Percentiles rank a stretch among this genome's conserved stretches.
Conservation (phyloP, 2,797 vertebrate genomes). For the Chromis chromis region DNA sequence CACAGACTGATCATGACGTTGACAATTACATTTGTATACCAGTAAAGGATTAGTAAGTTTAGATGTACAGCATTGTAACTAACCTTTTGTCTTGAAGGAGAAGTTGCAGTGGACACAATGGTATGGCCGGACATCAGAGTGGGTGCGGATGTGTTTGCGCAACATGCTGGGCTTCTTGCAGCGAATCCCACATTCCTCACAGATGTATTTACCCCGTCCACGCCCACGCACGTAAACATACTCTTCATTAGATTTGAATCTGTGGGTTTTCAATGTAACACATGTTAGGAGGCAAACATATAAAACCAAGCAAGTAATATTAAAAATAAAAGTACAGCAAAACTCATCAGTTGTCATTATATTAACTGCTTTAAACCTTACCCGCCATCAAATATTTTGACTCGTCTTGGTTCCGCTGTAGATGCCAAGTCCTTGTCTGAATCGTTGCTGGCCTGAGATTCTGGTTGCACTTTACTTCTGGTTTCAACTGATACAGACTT, state of each 20-base stretch:
- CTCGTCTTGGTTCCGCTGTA: conserved; percentile 93
- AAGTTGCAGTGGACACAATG: conserved; percentile 98
- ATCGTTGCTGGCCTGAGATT: conserved; percentile 88
- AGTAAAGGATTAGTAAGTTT: background rate
- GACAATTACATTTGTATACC: background rate
- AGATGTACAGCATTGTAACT: conserved; percentile 20
- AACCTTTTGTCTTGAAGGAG: conserved; percentile 99
- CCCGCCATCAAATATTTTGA: conserved; percentile 99
- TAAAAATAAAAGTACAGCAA: background rate
- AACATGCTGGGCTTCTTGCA: conserved; percentile 99
- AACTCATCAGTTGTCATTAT: background rate
- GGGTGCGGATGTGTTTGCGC: conserved; percentile 98
- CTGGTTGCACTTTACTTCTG: conserved; percentile 89
- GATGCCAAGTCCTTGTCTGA: conserved; percentile 91
- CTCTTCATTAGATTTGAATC: conserved; percentile 98
- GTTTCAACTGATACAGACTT: conserved; percentile 86
- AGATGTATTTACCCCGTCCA: conserved; percentile 98
- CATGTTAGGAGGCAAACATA: background rate
- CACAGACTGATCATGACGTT: too few relatives aligned
- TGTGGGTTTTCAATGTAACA: conserved; percentile 63
- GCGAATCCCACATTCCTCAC: conserved; percentile 98
- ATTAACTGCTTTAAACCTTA: conserved; percentile 75
- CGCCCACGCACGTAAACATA: conserved; percentile 97
- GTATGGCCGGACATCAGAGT: conserved; percentile 97
- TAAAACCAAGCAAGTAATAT: background rate